Percentiles rank a stretch among this genome's conserved stretches.
Conservation (phyloP, 2,888 invertebrate genomes). For the Drosophila anomelani region DNA sequence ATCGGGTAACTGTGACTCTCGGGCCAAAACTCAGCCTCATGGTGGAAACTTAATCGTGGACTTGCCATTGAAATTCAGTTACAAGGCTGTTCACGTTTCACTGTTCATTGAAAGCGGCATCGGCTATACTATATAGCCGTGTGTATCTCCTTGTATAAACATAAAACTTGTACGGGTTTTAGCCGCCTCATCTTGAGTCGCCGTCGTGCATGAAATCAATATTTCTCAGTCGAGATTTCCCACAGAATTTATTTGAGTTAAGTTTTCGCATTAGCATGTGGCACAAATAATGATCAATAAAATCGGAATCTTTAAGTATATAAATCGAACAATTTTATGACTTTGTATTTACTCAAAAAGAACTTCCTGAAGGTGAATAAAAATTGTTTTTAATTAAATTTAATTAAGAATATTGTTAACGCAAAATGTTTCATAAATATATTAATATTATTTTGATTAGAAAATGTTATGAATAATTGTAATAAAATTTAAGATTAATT, state of each 20-base stretch:
- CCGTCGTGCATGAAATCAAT: constrained; percentile 73
- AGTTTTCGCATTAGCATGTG: constrained; percentile 8
- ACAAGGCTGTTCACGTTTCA: constrained; percentile 77
- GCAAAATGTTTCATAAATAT: no score
- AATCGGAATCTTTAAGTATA: not conserved
- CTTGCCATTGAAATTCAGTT: constrained; percentile 82
- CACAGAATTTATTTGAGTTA: constrained; percentile 22
- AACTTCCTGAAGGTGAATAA: no score
- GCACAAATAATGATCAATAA: not conserved
- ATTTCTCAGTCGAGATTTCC: constrained; percentile 30
- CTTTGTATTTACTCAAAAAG: no score
- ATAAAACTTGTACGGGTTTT: constrained; percentile 26
- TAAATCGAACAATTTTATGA: no score
- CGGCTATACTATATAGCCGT: constrained; percentile 31
- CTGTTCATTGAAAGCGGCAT: constrained; percentile 57
- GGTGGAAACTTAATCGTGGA: constrained; percentile 76
- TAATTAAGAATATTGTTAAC: no score
- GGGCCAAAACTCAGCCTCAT: constrained; percentile 30
- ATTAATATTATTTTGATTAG: no score
- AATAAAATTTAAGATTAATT: no score
- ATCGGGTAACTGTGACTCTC: constrained; percentile 76
- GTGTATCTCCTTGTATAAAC: constrained; percentile 27
- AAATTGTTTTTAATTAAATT: no score
- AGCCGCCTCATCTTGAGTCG: constrained; percentile 40
- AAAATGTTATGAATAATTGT: no score